Base-by-base conservation (phyloP, 1,140 invertebrate species). In the Pseudomyrmex pallidus region DNA sequence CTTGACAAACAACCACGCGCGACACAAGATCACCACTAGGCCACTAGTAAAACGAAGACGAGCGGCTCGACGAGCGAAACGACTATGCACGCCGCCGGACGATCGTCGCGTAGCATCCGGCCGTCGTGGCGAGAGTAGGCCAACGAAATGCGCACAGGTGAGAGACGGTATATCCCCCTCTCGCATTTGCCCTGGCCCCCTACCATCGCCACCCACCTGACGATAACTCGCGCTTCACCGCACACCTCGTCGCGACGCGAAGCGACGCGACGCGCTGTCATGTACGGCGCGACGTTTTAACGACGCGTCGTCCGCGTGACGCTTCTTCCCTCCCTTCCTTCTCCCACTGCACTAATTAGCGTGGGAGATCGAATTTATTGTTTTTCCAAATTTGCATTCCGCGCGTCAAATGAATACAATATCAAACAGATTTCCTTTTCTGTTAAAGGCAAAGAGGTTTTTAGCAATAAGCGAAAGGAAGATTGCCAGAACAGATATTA, bases 121-220 rank as follows among this genome's bases (percentile, higher is more conserved):
- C 87, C 61, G 82, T 66, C 61, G 67, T 84, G 85, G 82, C 76
- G 87, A 87, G 90, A 92, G 91, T 91, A 91, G 90, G 91, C 89
- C 84, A 91, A 90, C 90, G 87, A 90, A 91, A 90, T 90, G 87
- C 89, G 86, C 83, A 85, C 91, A 92, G 91, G 91, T 92, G 91
- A 92, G 91, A 91, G 85, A 90, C 84, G 84, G 85, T 67, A 61
- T 64, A 68, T 70, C 68, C 74, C 83, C 82, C 78, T 57, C 84
- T 67, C 48, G 46, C 35, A 50, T 54, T 64, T 63, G 56, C 66
- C 59, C 48, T 56, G 35, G 9, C 72, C 57, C 78, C 54, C 73
- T 17, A 22, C 15, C 20, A 25, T 17, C 82, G 48, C 74, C 46
- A 50, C 54, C 57, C 73, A 57, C 72, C 56, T 74, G 52, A 20